These are phyloP conservation scores for Choloepus didactylus DNA, from an alignment of 2,797 vertebrate genomes.

Conservation along the genomic window DNA sequence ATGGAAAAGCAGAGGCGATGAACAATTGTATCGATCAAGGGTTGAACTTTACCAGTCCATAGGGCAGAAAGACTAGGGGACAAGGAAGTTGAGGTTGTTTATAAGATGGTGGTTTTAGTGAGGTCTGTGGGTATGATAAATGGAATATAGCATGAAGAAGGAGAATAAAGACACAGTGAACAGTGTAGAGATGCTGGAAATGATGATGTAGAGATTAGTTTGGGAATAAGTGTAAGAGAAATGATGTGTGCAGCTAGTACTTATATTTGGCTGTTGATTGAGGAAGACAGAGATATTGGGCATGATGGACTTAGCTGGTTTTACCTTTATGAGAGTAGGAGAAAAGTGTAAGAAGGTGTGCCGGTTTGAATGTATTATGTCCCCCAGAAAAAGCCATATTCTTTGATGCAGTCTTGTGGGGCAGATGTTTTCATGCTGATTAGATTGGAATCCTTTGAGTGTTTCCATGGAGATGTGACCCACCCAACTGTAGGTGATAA, in stretches of 20 bases:
- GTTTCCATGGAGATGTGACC: too few species aligned
- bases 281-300: neutral
- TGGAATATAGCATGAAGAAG: neutral
- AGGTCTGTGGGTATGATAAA: neutral
- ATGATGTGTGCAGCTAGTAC: neutral
- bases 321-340: neutral
- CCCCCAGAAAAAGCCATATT: too few species aligned
- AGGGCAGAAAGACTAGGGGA: neutral
- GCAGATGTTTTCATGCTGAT: too few species aligned
- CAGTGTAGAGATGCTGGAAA: neutral
- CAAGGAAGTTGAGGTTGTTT: slow-evolving; percentile 22
- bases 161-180: neutral
- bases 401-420: too few species aligned
- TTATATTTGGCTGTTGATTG: neutral
- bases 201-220: neutral
- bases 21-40: neutral
- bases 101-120: neutral
- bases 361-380: too few species aligned
- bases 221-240: neutral
- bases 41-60: neutral
- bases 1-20: neutral
- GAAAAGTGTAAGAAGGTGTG: neutral
- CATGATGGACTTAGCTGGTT: neutral
- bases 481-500: too few species aligned
- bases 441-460: too few species aligned